Percentiles rank a stretch among this genome's conserved stretches.
Evolutionary conservation across 2,113 vertebrate genomes (phyloP).

Genomic region (Anthoscopus minutus): DNA sequence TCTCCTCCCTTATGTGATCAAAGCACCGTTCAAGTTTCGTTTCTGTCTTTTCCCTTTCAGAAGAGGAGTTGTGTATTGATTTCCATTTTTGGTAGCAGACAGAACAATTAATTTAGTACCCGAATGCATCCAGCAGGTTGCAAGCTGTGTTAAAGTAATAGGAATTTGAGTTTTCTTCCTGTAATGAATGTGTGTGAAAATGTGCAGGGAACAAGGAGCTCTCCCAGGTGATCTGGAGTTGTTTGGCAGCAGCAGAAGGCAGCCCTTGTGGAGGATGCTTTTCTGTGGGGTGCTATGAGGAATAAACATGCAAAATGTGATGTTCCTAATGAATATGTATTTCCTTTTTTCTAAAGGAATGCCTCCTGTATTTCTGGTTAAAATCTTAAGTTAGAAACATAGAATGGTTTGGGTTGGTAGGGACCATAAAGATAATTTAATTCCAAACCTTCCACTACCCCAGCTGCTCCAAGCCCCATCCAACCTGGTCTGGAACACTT

Average conservation of each 20-base stretch:
- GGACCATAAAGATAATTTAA: not conserved
- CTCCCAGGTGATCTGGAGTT: not conserved
- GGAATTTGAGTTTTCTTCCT: not conserved
- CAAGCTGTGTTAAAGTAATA: not conserved
- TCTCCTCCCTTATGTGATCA: not conserved
- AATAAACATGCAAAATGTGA: not conserved
- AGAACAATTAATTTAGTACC: not conserved
- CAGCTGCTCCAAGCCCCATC: not conserved
- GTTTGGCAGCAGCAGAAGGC: not conserved
- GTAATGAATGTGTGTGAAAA: not conserved
- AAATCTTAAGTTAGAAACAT: not conserved
- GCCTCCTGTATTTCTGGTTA: not conserved
- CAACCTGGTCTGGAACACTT: not conserved
- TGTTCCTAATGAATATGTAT: not conserved
- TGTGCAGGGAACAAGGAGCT: not conserved
- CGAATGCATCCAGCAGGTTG: not conserved
- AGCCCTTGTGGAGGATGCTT: not conserved
- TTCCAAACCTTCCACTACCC: not conserved
- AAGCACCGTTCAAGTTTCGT: not conserved
- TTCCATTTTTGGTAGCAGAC: not conserved
- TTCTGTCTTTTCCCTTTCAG: not conserved
- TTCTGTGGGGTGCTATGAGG: not conserved
- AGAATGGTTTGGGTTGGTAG: not conserved
- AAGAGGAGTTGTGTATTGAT: not conserved
- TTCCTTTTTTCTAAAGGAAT: not conserved